Base-by-base conservation (phyloP, 2,113 vertebrate genomes). In the Collichthys lucidus region DNA sequence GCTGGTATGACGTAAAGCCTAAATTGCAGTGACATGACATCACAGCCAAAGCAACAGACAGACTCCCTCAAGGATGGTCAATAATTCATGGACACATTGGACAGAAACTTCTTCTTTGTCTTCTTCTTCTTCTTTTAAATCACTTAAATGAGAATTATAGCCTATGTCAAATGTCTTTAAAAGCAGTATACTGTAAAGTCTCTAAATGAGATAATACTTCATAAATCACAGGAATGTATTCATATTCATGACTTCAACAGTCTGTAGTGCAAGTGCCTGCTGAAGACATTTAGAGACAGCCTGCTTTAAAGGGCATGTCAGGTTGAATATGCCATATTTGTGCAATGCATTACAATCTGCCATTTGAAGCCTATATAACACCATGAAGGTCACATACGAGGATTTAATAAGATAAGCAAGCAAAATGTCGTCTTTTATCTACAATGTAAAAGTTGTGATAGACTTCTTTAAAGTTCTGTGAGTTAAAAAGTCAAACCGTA, bases 261-360 rank as follows among this genome's bases (percentile, higher is more conserved):
- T 67, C 50, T 86, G 82, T 29, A 17, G 69, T 53, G 5, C n/a
- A 71, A 67, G 35, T 77, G 80, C 44, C 66, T 29, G 60, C 35
- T 89, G 74, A 63, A 80, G 80, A 72, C 74, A 79, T 77, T 87
- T 57, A 66, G 55, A 89, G 79, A 19, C 56, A 26, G 71, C 72
- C 77, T 63, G 64, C 71, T 88, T 80, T 82, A 92, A 93, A 90
- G 88, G 89, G 67, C 85, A 91, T 74, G 89, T 87, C 86, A 75
- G 81, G 79, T 68, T 90, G 81, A 86, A 88, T 90, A 77, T 84
- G 73, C 75, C 63, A 63, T 83, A 42, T 22, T 87, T 80, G 53
- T 72, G 50, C 75, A 56, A 59, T 19, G 61, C 66, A 63, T 70
- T 55, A 71, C 61, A 77, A 69, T 60, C 66, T 86, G 75, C 76